These are phyloP conservation scores for Zootoca vivipara DNA, from an alignment of 2,113 vertebrate species.

Conservation along the genomic window DNA sequence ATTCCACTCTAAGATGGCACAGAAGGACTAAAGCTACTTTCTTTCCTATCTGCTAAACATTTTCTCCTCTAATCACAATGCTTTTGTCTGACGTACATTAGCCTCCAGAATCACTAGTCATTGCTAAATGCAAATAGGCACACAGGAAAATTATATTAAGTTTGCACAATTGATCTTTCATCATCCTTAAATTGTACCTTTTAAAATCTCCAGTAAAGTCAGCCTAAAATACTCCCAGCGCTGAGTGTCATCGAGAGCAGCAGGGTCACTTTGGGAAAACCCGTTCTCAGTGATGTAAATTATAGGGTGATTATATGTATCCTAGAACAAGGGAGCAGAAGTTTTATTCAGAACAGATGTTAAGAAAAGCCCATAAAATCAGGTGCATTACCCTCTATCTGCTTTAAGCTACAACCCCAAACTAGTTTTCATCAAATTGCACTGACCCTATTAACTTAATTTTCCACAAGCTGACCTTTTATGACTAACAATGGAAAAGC, in stretches of 20 bases:
- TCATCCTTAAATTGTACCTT: constrained; percentile 78
- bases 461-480: constrained; percentile 80
- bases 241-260: constrained; percentile 79
- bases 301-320: constrained; percentile 81
- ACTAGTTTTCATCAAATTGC: constrained; percentile 81
- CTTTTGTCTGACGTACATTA: constrained; percentile 64
- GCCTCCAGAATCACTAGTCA: constrained; percentile 68
- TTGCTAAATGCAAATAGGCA: constrained; percentile 71
- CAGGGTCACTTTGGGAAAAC: constrained; percentile 82
- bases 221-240: constrained; percentile 79
- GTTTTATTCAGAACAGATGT: constrained; percentile 78
- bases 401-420: constrained; percentile 75
- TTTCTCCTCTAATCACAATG: constrained; percentile 55
- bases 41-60: constrained; percentile 58
- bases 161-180: constrained; percentile 75
- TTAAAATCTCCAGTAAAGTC: constrained; percentile 82
- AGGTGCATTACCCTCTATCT: constrained; percentile 76
- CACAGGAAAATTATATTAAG: constrained; percentile 71
- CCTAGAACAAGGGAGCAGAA: constrained; percentile 77
- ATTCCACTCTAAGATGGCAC: constrained; percentile 24
- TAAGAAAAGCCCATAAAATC: constrained; percentile 76
- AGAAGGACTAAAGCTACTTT: constrained; percentile 42
- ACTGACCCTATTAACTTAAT: constrained; percentile 85
- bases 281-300: constrained; percentile 92
- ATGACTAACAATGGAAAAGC: constrained; percentile 79